Base-by-base conservation (phyloP, 2,797 vertebrate genomes). In the Heterohyrax brucei region DNA sequence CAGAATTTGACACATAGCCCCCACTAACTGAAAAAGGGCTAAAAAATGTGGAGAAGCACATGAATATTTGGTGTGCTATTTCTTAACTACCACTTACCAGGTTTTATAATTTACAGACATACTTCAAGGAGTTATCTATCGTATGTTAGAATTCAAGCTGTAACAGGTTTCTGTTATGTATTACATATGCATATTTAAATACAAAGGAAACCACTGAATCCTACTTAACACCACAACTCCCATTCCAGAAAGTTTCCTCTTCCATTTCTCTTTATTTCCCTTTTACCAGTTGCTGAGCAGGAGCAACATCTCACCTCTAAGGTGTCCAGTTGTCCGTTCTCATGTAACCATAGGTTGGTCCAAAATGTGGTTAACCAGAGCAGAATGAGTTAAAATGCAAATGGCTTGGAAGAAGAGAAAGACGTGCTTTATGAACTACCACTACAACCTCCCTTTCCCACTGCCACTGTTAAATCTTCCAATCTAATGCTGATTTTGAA, bases 31-130 rank as follows among this genome's bases (percentile, higher is more conserved):
- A 33, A 75, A 93, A 79, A 6, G 64, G 10, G 66, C 7, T 3
- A 80, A 73, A 5, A 77, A 77, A 56, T 30, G 0, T 70, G 72
- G 50, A 16, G 72, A 28, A 33, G 7, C 26, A 73, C 2, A 13
- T 12, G 28, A 9, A 14, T 79, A 18, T 61, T 48, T 68, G 22
- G 12, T 75, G 9, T 83, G 6, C 2, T 84, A 44, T 90, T 81
- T 59, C 28, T 91, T 4, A 70, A 28, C 26, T 59, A 83, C 22
- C 39, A 53, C 19, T 70, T 80, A 39, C 18, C 44, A 91, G 10
- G 39, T 91, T 79, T 90, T 64, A 80, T 70, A 79, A 73, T 68
- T 80, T 77, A 44, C 16, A 91, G 28, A 30, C 39, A 89, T 14
- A 79, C n/a, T 87, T 64, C 21, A 77, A 85, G 88, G 21, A 84